These are phyloP conservation scores for Limnephilus lunatus DNA, from an alignment of 2,888 invertebrate species.

Conservation along the genomic window DNA sequence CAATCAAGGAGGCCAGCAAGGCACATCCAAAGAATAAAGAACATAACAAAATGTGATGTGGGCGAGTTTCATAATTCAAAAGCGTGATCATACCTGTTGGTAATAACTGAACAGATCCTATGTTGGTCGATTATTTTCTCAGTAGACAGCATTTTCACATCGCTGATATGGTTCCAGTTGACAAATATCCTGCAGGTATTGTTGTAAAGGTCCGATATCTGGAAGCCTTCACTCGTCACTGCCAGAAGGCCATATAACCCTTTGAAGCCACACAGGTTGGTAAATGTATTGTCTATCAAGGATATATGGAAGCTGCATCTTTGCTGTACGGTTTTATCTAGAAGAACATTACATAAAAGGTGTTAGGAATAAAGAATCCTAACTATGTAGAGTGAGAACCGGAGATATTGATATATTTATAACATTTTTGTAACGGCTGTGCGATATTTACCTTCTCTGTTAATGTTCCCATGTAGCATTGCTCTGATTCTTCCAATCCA, in stretches of 20 bases:
- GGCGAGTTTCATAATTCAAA: no score
- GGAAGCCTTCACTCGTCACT: slow-evolving; percentile 77
- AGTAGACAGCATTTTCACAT: slow-evolving; percentile 76
- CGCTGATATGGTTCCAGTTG: slow-evolving; percentile 80
- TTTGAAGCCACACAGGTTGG: slow-evolving; percentile 79
- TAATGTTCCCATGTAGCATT: slow-evolving; percentile 74
- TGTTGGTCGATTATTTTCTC: slow-evolving; percentile 77
- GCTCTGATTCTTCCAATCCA: slow-evolving; percentile 83
- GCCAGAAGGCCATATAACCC: slow-evolving; percentile 79
- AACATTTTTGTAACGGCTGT: neutral
- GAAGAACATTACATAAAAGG: slow-evolving; percentile 18
- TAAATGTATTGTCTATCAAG: slow-evolving; percentile 80
- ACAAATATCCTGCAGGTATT: slow-evolving; percentile 75
- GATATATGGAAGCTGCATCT: slow-evolving; percentile 76
- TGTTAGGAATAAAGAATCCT: neutral
- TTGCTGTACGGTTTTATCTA: slow-evolving; percentile 50
- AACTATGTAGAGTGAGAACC: neutral
- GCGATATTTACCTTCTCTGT: neutral
- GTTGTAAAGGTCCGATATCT: slow-evolving; percentile 76
- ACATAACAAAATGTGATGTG: no score
- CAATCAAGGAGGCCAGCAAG: no score
- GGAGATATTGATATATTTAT: neutral
- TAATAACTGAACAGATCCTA: slow-evolving; percentile 79
- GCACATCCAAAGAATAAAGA: no score
- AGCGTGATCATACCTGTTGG: slow-evolving; percentile 75